Conservation (phyloP, 2,888 invertebrate genomes). For the Neria commutata region DNA sequence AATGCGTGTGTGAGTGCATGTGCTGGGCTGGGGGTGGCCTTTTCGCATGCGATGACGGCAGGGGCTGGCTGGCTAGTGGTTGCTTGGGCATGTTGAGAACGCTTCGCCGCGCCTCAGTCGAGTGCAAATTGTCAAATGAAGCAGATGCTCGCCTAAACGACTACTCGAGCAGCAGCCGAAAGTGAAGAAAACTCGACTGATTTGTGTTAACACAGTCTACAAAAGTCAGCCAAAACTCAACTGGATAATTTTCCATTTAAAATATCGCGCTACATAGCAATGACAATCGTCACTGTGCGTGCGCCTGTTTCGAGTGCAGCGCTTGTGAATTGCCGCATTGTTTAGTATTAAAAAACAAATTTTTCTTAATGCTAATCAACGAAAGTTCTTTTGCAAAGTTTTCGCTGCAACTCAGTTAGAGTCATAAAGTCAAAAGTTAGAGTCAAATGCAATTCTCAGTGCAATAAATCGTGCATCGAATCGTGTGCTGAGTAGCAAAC, state of each 20-base stretch:
- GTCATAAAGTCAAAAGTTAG: background rate
- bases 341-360: background rate
- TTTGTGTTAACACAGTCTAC: slow-evolving; percentile 16
- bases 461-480: too few species aligned
- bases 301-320: too few species aligned
- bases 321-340: too few species aligned
- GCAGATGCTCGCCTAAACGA: slow-evolving; percentile 38
- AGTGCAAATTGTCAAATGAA: slow-evolving; percentile 53
- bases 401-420: too few species aligned
- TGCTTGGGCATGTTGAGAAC: slow-evolving; percentile 5
- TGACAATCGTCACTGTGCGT: too few species aligned
- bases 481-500: too few species aligned
- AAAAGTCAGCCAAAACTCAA: background rate
- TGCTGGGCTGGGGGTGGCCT: slow-evolving; percentile 6
- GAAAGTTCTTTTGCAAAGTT: background rate
- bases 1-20: background rate
- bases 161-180: slow-evolving; percentile 5
- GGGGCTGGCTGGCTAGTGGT: slow-evolving; percentile 13
- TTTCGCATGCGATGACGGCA: slow-evolving; percentile 8
- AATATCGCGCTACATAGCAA: too few species aligned
- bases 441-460: too few species aligned
- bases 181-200: slow-evolving; percentile 15
- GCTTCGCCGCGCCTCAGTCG: too few species aligned
- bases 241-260: background rate
- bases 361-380: background rate